A percentile compares a stretch with the other conserved stretches of the same genome.
These are phyloP conservation scores for Stercorarius parasiticus DNA, from an alignment of 2,113 vertebrate genomes.

Conservation along the genomic window DNA sequence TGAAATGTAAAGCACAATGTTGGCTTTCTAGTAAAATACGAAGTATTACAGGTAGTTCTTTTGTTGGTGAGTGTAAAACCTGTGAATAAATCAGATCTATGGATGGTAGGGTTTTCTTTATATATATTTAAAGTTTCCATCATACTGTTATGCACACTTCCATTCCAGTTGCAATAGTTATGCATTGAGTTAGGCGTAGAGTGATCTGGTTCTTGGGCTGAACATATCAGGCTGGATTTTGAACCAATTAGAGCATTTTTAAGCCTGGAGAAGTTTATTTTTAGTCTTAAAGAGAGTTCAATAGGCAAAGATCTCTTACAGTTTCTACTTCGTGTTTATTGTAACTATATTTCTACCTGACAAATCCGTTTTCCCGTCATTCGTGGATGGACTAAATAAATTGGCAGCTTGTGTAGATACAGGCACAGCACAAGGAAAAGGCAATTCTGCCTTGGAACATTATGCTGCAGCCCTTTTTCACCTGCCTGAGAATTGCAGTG, in stretches of 20 bases:
- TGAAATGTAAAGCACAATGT: background rate
- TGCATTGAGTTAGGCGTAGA: background rate
- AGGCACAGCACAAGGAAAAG: background rate
- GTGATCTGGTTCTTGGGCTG: background rate
- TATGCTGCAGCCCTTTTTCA: background rate
- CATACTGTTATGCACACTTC: background rate
- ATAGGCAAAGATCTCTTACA: background rate
- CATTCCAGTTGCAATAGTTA: background rate
- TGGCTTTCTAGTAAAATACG: background rate
- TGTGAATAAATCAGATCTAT: background rate
- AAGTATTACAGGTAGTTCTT: background rate
- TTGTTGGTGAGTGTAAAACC: background rate
- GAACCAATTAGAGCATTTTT: conserved; percentile 1
- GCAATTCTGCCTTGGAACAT: background rate
- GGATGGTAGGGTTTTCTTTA: background rate
- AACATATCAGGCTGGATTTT: background rate
- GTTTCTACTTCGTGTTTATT: conserved; percentile 11
- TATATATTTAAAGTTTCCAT: background rate
- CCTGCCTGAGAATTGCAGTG: background rate
- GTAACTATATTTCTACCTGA: background rate
- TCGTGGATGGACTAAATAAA: background rate
- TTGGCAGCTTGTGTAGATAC: background rate
- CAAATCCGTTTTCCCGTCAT: conserved; percentile 14
- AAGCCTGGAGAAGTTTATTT: conserved; percentile 16
- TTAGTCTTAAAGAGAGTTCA: background rate